Conservation (phyloP, 2,797 vertebrate species). For the Leptodactylus fallax region DNA sequence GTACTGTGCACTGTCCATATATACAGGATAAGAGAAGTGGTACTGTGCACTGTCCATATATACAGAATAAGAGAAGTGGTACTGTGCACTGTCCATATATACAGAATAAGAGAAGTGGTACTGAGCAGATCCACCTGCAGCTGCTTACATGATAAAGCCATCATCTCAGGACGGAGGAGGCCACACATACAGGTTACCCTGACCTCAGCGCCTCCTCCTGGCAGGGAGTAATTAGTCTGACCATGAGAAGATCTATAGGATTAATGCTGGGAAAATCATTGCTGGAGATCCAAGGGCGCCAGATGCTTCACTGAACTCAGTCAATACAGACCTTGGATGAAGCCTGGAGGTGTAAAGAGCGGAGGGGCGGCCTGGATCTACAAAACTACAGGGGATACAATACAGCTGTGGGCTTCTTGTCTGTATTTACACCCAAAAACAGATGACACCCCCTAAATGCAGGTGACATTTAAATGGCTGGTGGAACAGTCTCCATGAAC, state of each 20-base stretch:
- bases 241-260: conserved; percentile 70
- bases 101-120: no score
- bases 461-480: no score
- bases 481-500: no score
- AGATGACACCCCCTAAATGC: no score
- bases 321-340: conserved; percentile 71
- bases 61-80: no score
- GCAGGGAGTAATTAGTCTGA: conserved; percentile 68
- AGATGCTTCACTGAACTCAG: conserved; percentile 71
- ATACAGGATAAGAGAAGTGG: no score
- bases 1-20: no score
- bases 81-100: no score
- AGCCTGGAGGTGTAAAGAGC: neutral
- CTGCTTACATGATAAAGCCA: neutral
- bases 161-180: neutral
- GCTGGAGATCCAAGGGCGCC: conserved; percentile 70
- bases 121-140: neutral
- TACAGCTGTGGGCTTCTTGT: no score
- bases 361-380: neutral
- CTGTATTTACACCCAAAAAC: neutral
- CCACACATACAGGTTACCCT: conserved; percentile 41
- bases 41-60: no score
- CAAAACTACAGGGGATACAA: neutral
- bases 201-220: conserved; percentile 65
- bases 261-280: conserved; percentile 76